Evolutionary conservation across 2,888 invertebrate species (phyloP), one percentile per base, ranked within the genome.

Genomic region (Melanostoma scalare): DNA sequence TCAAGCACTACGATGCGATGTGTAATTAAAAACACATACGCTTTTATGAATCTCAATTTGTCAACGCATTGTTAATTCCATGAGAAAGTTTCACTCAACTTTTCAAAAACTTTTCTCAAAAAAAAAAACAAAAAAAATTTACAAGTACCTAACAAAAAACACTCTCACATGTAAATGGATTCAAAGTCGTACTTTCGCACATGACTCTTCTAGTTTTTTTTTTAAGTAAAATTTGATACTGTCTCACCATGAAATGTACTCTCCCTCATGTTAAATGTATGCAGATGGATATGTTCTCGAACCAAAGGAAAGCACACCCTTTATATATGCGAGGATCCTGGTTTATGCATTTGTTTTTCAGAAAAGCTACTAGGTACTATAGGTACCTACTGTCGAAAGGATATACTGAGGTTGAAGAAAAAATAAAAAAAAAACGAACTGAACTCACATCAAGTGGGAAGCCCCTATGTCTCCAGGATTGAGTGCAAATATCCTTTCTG

Each of bases 401-500:
- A 50, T 48, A 63, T 35, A 48, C 20, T 35, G 48, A 44, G 3
- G n/a, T n/a, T 6, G 31, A 9, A 40, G 42, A 10, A 46, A 6
- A 8, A 31, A 42, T 48, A 55, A 36, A 44, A 71, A 71, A 73
- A 63, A 46, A 36, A 42, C 71, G 56, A 77, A 20, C 20, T 60
- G 60, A 67, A 73, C 60, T 78, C 73, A 67, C 61, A 67, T 78
- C 53, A 73, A 65, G 58, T 65, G 44, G 63, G 42, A 50, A 63
- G 60, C 60, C 42, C 46, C 71, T 71, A 53, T 78, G 84, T 84
- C 78, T 71, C 71, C 79, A 71, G 74, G 53, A 74, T 78, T 84
- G 69, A 84, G 84, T 84, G 84, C 69, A 84, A 71, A 84, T 84
- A 84, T 84, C 84, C 78, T 71, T 78, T 79, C 60, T 65, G 69